Percentiles rank a stretch among this genome's conserved stretches.
Evolutionary conservation across 2,797 vertebrate species (phyloP).

Genomic region (Strix occidentalis): DNA sequence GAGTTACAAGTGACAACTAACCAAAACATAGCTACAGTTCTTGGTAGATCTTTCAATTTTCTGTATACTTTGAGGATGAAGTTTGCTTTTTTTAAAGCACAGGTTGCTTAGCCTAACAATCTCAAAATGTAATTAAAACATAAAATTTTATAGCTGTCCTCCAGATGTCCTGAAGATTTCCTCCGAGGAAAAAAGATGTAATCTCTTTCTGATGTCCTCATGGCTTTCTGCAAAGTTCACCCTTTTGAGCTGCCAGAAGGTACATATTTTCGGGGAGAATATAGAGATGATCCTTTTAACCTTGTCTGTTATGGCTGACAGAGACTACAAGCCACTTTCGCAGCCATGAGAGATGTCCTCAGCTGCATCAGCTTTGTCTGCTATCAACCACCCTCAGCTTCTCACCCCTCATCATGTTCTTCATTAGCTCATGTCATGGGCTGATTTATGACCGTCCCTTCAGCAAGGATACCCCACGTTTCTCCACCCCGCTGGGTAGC

Average conservation of each 20-base stretch:
- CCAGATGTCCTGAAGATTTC: conserved; percentile 69
- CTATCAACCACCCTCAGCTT: background rate
- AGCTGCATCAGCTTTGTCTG: background rate
- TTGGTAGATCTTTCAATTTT: conserved; percentile 22
- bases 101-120: conserved; percentile 28
- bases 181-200: conserved; percentile 21
- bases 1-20: conserved; percentile 37
- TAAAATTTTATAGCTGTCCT: conserved; percentile 60
- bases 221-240: background rate
- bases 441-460: background rate
- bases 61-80: conserved; percentile 19
- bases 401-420: background rate
- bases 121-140: conserved; percentile 46
- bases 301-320: background rate
- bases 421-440: background rate
- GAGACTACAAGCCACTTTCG: background rate
- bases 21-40: conserved; percentile 21
- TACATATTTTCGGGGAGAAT: background rate
- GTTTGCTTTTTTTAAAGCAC: conserved; percentile 37
- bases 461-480: background rate
- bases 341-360: fast-evolving
- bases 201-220: background rate
- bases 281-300: background rate
- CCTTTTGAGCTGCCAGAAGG: background rate
- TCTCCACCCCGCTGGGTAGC: fast-evolving